Percentiles rank a stretch among this genome's conserved stretches.
Evolutionary conservation across 2,888 invertebrate species (phyloP).

Genomic region (Scelioninae gen. 2): DNA sequence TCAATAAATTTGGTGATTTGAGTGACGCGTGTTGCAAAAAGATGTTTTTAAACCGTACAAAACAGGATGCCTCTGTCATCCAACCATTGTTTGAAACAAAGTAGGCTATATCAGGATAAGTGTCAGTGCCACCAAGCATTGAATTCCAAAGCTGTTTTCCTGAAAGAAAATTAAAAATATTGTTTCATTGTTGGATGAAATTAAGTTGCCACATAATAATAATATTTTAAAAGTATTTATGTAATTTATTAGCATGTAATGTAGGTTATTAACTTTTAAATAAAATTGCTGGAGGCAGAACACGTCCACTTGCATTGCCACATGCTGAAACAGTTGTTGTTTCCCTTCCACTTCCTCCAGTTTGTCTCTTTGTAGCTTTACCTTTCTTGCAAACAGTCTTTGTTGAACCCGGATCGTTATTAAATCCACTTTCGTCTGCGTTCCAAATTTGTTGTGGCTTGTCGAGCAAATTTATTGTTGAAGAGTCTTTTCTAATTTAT

Average conservation of each 20-base stretch:
- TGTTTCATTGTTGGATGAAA: too few relatives aligned
- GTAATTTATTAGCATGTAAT: too few relatives aligned
- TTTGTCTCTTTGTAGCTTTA: conserved; percentile 20
- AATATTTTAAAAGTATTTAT: too few relatives aligned
- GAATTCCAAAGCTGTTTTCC: conserved; percentile 16
- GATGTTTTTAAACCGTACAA: too few relatives aligned
- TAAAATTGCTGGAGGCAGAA: conserved; percentile 22
- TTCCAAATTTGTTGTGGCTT: conserved; percentile 31
- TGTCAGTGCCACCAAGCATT: neutral
- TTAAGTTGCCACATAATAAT: too few relatives aligned
- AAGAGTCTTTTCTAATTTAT: conserved; percentile 8
- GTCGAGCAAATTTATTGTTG: conserved; percentile 15
- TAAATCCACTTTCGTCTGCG: conserved; percentile 22
- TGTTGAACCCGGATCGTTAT: conserved; percentile 17
- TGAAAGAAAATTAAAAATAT: too few relatives aligned
- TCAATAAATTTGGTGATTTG: conserved; percentile 23
- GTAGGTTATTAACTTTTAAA: conserved; percentile 13
- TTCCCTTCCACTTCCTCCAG: conserved; percentile 24
- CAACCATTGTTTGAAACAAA: conserved; percentile 9
- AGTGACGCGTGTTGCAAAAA: neutral
- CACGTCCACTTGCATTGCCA: conserved; percentile 16
- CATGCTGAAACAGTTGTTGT: conserved; percentile 23
- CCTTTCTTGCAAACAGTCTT: conserved; percentile 21
- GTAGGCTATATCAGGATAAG: conserved; percentile 10
- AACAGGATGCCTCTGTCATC: conserved; percentile 10